Percentiles rank a stretch among this genome's conserved stretches.
phyloP scores from a whole-genome alignment of 2,113 vertebrate genomes.

The Hyperopisus bebe region DNA sequence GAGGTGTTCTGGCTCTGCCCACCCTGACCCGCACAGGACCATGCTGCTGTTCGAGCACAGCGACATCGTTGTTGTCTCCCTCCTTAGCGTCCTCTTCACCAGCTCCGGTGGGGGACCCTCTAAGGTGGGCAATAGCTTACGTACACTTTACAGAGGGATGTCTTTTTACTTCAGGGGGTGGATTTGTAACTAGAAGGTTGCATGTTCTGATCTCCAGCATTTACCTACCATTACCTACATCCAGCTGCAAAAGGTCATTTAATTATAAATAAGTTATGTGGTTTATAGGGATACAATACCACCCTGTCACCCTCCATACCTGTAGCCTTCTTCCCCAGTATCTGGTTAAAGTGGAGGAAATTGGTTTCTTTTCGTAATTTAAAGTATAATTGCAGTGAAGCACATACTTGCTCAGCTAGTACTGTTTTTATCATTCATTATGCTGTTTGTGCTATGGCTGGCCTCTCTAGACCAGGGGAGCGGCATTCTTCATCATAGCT shows the following conservation, averaged over 20 bases:
- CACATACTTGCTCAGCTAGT: neutral
- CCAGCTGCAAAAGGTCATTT: neutral
- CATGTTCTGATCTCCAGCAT: neutral
- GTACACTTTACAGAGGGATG: neutral
- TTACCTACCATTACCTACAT: neutral
- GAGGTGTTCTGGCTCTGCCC: neutral
- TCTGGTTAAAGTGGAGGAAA: neutral
- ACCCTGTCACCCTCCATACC: neutral
- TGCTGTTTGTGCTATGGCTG: neutral
- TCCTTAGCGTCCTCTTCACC: conserved; percentile 89
- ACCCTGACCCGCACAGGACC: conserved; percentile 62
- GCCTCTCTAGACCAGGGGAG: conserved; percentile 78
- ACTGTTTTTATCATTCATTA: neutral
- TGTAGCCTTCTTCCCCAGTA: neutral
- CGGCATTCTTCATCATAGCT: conserved; percentile 90
- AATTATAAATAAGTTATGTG: neutral
- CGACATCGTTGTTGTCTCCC: conserved; percentile 84
- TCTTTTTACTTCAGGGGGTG: neutral
- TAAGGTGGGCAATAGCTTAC: conserved; percentile 63
- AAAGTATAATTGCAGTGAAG: neutral
- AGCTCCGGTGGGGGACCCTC: conserved; percentile 87
- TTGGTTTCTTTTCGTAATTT: neutral
- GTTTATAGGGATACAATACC: neutral
- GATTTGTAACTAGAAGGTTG: neutral
- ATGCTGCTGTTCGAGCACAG: conserved; percentile 91